A percentile compares a stretch with the other conserved stretches of the same genome.
These are phyloP conservation scores for pig (Sus scrofa) DNA, from an alignment of 2,113 vertebrate genomes.

Conservation along the genomic window T2T-Sscrofa CM000812.6:237247001-237247500, in stretches of 20 bases:
- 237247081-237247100: background rate
- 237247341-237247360: background rate
- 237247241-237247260: background rate
- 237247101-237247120: background rate
- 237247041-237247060: background rate
- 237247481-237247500: background rate
- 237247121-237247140: background rate
- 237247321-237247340: background rate
- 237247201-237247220: background rate
- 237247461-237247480: background rate
- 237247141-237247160: background rate
- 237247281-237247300: background rate
- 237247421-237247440: background rate
- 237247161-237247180: fast-evolving
- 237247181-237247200: background rate
- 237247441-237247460: background rate
- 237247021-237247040: background rate
- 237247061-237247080: background rate
- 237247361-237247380: background rate
- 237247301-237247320: background rate
- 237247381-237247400: slow-evolving; percentile 1
- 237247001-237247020: background rate
- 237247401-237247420: background rate
- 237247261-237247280: background rate
- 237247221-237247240: background rate